Conservation (phyloP, 1,140 invertebrate species). For the Drosophila seguyi region DNA sequence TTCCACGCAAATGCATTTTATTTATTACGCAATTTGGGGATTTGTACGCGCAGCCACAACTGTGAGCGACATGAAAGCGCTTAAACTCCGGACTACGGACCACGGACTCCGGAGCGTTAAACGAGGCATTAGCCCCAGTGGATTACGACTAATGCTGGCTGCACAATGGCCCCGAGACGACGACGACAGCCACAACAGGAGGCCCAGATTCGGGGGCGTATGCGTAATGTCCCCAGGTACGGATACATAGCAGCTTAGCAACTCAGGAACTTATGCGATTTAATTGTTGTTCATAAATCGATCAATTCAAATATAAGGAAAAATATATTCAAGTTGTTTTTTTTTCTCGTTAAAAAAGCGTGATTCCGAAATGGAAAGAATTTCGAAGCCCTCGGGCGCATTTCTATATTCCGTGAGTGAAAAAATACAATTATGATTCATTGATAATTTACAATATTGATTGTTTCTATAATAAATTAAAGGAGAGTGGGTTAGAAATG, state of each 20-base stretch:
- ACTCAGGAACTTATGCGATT: not conserved
- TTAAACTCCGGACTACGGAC: constrained; percentile 20
- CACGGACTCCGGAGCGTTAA: constrained; percentile 31
- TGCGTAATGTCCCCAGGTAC: constrained; percentile 22
- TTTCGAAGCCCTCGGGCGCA: not conserved
- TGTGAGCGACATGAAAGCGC: constrained; percentile 44
- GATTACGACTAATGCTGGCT: constrained; percentile 25
- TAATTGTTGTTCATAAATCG: constrained; percentile 8
- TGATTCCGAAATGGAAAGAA: not conserved
- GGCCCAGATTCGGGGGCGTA: constrained; percentile 8
- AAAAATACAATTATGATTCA: not conserved
- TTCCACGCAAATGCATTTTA: constrained; percentile 77
- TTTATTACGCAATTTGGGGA: constrained; percentile 72
- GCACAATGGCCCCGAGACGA: constrained; percentile 22
- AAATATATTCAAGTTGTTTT: not conserved
- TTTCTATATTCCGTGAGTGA: not conserved
- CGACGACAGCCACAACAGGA: not conserved
- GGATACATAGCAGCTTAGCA: constrained; percentile 11
- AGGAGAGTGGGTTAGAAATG: not conserved
- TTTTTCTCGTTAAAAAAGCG: not conserved
- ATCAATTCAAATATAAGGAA: not conserved
- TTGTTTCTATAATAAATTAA: not conserved
- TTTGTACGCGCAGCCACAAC: constrained; percentile 44
- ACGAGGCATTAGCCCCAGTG: constrained; percentile 48
- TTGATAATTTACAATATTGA: not conserved